Conservation (phyloP, 2,888 invertebrate species). For the Mystacides longicornis region DNA sequence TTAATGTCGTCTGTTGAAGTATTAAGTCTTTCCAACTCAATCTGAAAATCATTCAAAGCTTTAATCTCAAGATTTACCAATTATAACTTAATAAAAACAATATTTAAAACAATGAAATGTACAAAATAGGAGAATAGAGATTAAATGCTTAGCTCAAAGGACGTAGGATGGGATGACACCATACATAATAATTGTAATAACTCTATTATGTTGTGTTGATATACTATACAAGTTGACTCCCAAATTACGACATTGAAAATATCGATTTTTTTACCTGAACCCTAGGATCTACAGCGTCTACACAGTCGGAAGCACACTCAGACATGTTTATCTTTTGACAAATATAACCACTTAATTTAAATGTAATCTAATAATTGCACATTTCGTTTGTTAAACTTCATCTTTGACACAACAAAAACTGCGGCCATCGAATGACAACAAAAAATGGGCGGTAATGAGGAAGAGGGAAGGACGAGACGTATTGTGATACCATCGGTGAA, state of each 20-base stretch:
- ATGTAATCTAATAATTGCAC: conserved; percentile 11
- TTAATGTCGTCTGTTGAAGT: conserved; percentile 90
- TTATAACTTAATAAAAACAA: too few relatives aligned
- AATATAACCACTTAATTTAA: conserved; percentile 25
- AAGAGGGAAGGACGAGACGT: too few relatives aligned
- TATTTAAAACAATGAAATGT: background rate
- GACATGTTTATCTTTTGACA: conserved; percentile 46
- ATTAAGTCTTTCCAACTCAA: conserved; percentile 83
- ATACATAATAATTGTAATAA: conserved; percentile 7
- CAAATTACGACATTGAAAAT: conserved; percentile 29
- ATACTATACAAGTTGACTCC: conserved; percentile 7
- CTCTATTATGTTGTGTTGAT: background rate
- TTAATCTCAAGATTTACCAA: background rate
- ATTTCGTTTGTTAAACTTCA: conserved; percentile 10
- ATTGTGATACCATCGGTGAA: too few relatives aligned
- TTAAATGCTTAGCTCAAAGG: background rate
- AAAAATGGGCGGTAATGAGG: background rate
- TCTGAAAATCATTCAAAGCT: too few relatives aligned
- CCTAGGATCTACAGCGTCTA: conserved; percentile 72
- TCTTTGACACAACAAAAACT: conserved; percentile 14
- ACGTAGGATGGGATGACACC: background rate
- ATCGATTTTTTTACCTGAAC: conserved; percentile 61
- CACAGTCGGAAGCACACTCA: conserved; percentile 52
- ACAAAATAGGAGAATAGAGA: background rate
- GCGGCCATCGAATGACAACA: background rate